phyloP scores from a whole-genome alignment of 2,797 vertebrate species.

The Rhinichthys osculus region DNA sequence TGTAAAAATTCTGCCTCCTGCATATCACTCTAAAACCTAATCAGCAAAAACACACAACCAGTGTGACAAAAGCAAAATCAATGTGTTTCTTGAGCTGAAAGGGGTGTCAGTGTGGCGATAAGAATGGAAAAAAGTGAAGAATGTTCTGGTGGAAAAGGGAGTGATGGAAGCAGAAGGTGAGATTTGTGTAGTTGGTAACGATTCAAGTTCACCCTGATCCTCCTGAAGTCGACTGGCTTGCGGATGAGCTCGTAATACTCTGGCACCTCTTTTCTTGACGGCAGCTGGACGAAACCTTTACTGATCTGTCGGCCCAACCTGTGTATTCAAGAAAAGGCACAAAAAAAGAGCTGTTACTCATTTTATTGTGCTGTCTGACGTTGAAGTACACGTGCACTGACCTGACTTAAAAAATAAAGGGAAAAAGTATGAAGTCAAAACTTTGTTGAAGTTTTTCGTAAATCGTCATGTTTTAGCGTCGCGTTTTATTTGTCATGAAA shows the following conservation, averaged over 20 bases:
- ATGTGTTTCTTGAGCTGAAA: background rate
- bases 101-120: background rate
- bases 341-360: background rate
- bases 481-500: background rate
- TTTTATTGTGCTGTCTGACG: background rate
- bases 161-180: background rate
- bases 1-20: background rate
- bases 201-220: slow-evolving; percentile 87
- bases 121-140: background rate
- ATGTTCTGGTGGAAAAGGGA: background rate
- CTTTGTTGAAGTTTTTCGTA: background rate
- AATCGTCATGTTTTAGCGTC: background rate
- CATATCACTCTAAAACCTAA: background rate
- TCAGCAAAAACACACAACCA: slow-evolving; percentile 28
- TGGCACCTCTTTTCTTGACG: slow-evolving; percentile 95
- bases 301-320: slow-evolving; percentile 97
- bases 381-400: background rate
- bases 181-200: background rate
- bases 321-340: slow-evolving; percentile 51
- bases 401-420: background rate
- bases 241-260: slow-evolving; percentile 99
- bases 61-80: background rate
- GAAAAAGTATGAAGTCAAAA: background rate
- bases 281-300: slow-evolving; percentile 98
- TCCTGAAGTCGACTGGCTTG: slow-evolving; percentile 98